Base-by-base conservation (phyloP, 2,888 invertebrate species). In the Limulus polyphemus region DNA sequence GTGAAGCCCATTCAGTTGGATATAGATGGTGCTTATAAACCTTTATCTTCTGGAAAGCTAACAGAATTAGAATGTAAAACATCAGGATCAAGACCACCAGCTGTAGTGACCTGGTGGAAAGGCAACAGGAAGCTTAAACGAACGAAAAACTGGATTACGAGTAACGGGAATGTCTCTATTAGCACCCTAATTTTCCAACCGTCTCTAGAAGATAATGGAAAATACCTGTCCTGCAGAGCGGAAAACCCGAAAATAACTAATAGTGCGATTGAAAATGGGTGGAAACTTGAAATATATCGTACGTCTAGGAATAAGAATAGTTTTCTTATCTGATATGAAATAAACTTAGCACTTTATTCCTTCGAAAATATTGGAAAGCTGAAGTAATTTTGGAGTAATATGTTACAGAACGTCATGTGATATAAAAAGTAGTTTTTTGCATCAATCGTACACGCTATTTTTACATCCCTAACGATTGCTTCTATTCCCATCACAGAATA, bases 291-390 rank as follows among this genome's bases (percentile, higher is more conserved):
- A 57, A 66, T 72, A 49, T 66, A 69, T 58, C 71, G 72, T 72
- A 67, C 68, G 72, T 69, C 14, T 11, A 11, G 11, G 87, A 90
- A 84, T 11, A 17, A 49, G 7, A 32, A 32, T 32, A 5, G 7
- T 32, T 32, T 32, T 32, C 32, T 1, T 32, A 32, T 32, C 32
- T n/a, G n/a, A n/a, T n/a, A n/a, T n/a, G n/a, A n/a, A n/a, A n/a
- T n/a, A n/a, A n/a, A n/a, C n/a, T n/a, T n/a, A n/a, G n/a, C n/a
- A n/a, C n/a, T n/a, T n/a, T n/a, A n/a, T n/a, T n/a, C n/a, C n/a
- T n/a, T n/a, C n/a, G n/a, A n/a, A n/a, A n/a, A n/a, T n/a, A n/a
- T n/a, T n/a, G n/a, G n/a, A n/a, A n/a, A n/a, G n/a, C n/a, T n/a
- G n/a, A n/a, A n/a, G n/a, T n/a, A n/a, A n/a, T n/a, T n/a, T n/a